phyloP scores from a whole-genome alignment of 1,140 invertebrate species.

The Trinorchestia longiramus region DNA sequence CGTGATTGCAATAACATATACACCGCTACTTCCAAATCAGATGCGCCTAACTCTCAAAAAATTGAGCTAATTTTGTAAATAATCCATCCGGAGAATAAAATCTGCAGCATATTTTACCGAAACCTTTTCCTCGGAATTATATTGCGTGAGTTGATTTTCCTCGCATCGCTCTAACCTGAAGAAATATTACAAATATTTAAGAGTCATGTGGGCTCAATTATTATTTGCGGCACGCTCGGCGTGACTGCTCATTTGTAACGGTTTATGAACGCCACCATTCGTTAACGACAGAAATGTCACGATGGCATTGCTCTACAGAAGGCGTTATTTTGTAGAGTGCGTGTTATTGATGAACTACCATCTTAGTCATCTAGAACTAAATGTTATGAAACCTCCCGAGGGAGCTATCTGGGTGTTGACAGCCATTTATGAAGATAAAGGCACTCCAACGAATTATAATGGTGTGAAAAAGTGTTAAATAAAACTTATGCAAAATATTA shows the following conservation, averaged over 20 bases:
- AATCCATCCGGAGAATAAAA: background rate
- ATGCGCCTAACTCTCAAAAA: no score
- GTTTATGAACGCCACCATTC: slow-evolving; percentile 46
- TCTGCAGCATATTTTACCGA: background rate
- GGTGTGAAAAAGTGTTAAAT: background rate
- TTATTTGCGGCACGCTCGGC: background rate
- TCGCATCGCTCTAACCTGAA: background rate
- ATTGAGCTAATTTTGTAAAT: no score
- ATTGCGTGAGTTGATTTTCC: background rate
- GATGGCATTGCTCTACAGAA: slow-evolving; percentile 17
- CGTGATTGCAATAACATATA: no score
- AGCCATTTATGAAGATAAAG: background rate
- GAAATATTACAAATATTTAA: background rate
- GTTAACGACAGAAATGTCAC: slow-evolving; percentile 42
- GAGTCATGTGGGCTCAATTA: slow-evolving; percentile 2
- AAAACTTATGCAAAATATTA: background rate
- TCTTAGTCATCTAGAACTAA: slow-evolving; percentile 21
- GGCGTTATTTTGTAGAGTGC: slow-evolving; percentile 36
- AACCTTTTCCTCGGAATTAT: background rate
- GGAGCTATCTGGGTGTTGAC: background rate
- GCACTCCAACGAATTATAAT: background rate
- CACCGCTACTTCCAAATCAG: no score
- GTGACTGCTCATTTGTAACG: slow-evolving; percentile 52
- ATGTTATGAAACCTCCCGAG: background rate
- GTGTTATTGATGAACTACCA: background rate